Base-by-base conservation (phyloP, 2,113 vertebrate genomes). In the Arenaria interpres region DNA sequence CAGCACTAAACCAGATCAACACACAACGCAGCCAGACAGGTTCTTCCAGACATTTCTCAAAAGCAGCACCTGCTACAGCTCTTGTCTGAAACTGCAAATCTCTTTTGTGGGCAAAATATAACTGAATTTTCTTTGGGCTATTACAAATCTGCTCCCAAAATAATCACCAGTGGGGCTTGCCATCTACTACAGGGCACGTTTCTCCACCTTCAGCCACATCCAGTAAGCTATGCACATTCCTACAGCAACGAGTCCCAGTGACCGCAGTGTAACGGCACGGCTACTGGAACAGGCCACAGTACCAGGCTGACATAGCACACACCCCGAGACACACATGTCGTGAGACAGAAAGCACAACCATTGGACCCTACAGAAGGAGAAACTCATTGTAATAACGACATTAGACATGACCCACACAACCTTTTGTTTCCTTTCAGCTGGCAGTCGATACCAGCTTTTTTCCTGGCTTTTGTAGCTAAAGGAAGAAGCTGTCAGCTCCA, bases 261-360 rank as follows among this genome's bases (percentile, higher is more conserved):
- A 33, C 18, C 0, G 0, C 57, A 24, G 32, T 1, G 10, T 13
- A 37, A 53, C 0, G 4, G 23, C 89, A 39, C 1, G 3, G 32
- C 50, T 46, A 25, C 48, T 10, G 41, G 51, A 56, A 56, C 14
- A 41, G n/a, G 30, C 16, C 48, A 27, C 13, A 22, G 43, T 0
- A 45, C 35, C 60, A 23, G 27, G 48, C 2, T 50, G 35, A 25
- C 33, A 4, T 3, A 39, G 33, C 51, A 18, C 8, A 2, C 0
- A 8, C 24, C 64, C 18, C 16, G 24, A 11, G 19, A n/a, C 62
- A 43, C 25, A 45, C 23, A 12, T 5, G 5, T 12, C 1, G 0
- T 22, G n/a, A 54, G 18, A 43, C 11, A 4, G 24, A 39, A 83
- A 17, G 25, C 14, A 39, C 46, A 37, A n/a, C 41, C 41, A 24